Base-by-base conservation (phyloP, 2,888 invertebrate genomes). In the Scaeva pyrastri region DNA sequence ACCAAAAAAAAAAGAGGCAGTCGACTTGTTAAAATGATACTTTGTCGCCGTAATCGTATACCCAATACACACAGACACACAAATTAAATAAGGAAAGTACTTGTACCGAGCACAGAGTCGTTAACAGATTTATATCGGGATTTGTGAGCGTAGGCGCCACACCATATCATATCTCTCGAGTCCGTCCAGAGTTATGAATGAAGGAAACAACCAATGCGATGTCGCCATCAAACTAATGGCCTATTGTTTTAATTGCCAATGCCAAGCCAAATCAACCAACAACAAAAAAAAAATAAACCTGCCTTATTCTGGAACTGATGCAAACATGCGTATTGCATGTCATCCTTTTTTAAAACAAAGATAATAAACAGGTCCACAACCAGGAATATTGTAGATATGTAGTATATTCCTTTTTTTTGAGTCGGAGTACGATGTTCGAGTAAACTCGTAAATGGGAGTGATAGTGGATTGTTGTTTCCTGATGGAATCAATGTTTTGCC, bases 41-140 rank as follows among this genome's bases (percentile, higher is more conserved):
- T 80, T 56, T 80, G 75, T 80, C 71, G 71, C 75, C 23, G 45
- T 68, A 58, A 52, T 48, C 36, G 45, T 60, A 50, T 19, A 60
- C 23, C 41, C 0, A 62, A 41, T 52, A 48, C n/a, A n/a, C n/a
- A n/a, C n/a, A n/a, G n/a, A n/a, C n/a, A n/a, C n/a, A n/a, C n/a
- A 58, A 72, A 79, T 72, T 50, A 60, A 45, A 72, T 23, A 66
- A 52, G 8, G 48, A 75, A 74, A 66, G 82, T 75, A 78, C 74
- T 78, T 55, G 31, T 31, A 31, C 31, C 31, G 60, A 41, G 31
- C 58, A 72, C 74, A 39, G 41, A 75, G 74, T 82, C 86, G 86
- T 77, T 86, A 86, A 86, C 86, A 86, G 86, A 86, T 86, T 86
- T 86, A 86, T 86, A 82, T 86, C 71, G 36, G 73, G 68, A 77